Base-by-base conservation (phyloP, 64 coral and sea anemone genomes). In the Cladopsammia gracilis region DNA sequence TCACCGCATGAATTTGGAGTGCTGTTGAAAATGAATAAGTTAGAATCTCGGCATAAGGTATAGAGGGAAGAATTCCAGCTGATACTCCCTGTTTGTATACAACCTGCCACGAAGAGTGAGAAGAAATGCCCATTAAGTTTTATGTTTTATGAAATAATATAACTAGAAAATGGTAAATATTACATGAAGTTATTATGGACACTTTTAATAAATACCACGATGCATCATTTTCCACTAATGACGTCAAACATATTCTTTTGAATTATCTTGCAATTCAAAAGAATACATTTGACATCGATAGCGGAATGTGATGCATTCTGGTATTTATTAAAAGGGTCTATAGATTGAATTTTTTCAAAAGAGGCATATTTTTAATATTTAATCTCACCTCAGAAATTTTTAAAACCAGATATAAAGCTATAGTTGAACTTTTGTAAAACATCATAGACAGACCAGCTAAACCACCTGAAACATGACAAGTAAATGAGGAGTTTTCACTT, bases 381-480 rank as follows among this genome's bases (percentile, higher is more conserved):
- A 16, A 45, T 25, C 58, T 54, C 92, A 98, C 97, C 97, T 98
- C 94, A n/a, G 60, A 85, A 43, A 96, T 83, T 82, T 98, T 98
- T 58, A 91, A 96, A 22, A 91, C 87, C 60, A 98, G 82, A 77
- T 98, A 98, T 46, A 96, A 77, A 65, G 90, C 87, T 69, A 96
- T 93, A 45, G 90, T 98, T 72, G 97, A 98, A 71, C 90, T 98
- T 80, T 81, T 82, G 57, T 98, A 98, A 83, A 96, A 96, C 8
- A 96, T 18, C 93, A 98, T 95, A 6, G 97, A 98, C 20, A 96
- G 58, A 67, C 97, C 97, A 3, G 94, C 95, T 70, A 93, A 7
- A 22, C 94, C 86, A 84, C 97, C 97, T 98, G 62, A 25, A 79
- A 79, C 7, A 71, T 19, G 84, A 77, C 47, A n/a, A 0, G 34